Conservation (phyloP, 2,797 vertebrate species). For the Coregonus suidteri region DNA sequence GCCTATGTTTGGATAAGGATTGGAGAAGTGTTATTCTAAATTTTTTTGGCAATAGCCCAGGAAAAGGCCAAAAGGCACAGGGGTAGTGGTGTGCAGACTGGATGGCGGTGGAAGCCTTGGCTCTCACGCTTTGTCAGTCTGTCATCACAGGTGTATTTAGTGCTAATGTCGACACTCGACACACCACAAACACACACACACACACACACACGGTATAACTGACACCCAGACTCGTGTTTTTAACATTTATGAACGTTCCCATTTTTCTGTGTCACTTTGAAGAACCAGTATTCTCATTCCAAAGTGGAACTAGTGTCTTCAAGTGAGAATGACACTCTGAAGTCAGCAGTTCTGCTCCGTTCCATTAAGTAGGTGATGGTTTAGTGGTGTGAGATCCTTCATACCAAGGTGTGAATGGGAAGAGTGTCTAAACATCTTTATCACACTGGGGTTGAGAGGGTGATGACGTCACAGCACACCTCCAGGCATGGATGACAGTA, state of each 20-base stretch:
- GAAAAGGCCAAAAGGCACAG: constrained; percentile 67
- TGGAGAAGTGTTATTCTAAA: constrained; percentile 77
- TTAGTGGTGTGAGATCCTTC: background rate
- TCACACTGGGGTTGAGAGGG: background rate
- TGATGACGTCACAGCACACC: background rate
- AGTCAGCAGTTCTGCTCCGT: too few relatives aligned
- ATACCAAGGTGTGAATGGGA: background rate
- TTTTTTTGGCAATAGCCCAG: constrained; percentile 47
- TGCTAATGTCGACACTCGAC: constrained; percentile 46
- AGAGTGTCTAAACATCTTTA: background rate
- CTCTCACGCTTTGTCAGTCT: constrained; percentile 62
- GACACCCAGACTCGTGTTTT: too few relatives aligned
- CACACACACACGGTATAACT: background rate
- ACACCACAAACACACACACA: constrained; percentile 18
- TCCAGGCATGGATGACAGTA: background rate
- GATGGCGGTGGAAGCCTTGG: constrained; percentile 61
- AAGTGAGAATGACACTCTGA: background rate
- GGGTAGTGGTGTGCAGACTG: constrained; percentile 69
- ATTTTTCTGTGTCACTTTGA: too few relatives aligned
- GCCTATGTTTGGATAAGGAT: constrained; percentile 78
- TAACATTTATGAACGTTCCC: too few relatives aligned
- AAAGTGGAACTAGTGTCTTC: background rate
- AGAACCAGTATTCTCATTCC: background rate
- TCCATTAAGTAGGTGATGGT: background rate
- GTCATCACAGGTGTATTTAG: constrained; percentile 72